Evolutionary conservation across 2,888 invertebrate species (phyloP).

Genomic region (Melipona beecheii): DNA sequence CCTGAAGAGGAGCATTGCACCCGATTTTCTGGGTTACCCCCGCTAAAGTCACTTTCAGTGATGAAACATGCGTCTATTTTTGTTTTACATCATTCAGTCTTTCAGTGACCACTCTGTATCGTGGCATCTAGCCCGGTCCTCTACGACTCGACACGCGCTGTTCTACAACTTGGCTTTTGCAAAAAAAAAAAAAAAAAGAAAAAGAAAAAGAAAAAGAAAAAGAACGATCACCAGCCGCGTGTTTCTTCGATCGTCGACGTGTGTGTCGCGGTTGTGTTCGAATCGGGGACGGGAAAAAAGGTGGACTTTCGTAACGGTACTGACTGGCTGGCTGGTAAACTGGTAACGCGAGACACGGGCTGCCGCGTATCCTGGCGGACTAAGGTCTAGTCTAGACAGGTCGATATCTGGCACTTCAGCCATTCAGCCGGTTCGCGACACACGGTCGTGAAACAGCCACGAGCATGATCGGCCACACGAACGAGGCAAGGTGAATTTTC

Average conservation of each 20-base stretch:
- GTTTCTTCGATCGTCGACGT: conserved; percentile 33
- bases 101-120: no score
- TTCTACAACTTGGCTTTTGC: background rate
- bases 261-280: conserved; percentile 15
- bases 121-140: no score
- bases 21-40: no score
- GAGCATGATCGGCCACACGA: conserved; percentile 10
- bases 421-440: conserved; percentile 44
- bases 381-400: conserved; percentile 79
- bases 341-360: conserved; percentile 32
- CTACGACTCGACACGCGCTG: background rate
- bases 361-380: conserved; percentile 65
- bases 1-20: no score
- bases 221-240: conserved; percentile 4
- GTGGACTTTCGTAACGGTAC: conserved; percentile 69
- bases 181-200: no score
- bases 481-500: conserved; percentile 38
- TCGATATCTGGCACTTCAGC: conserved; percentile 78
- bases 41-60: no score
- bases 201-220: background rate
- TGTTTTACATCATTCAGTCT: no score
- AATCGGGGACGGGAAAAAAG: conserved; percentile 56
- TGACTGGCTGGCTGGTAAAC: background rate
- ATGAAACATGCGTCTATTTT: no score
- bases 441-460: conserved; percentile 47